Base-by-base conservation (phyloP, 1,140 invertebrate genomes). In the Chlorops oryzae region DNA sequence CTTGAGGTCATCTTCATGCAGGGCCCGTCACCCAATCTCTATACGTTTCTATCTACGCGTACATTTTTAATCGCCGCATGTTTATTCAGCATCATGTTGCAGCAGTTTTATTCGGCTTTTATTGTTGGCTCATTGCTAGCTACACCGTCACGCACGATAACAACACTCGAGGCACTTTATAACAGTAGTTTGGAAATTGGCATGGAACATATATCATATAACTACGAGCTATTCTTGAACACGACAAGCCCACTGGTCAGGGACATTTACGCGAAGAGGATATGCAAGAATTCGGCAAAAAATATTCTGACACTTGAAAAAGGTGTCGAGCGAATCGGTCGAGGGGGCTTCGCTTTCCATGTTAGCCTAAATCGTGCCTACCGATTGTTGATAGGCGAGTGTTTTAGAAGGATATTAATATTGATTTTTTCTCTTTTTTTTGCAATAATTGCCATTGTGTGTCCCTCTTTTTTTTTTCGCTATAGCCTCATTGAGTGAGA, bases 71-170 rank as follows among this genome's bases (percentile, higher is more conserved):
- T 59, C 20, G 70, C 74, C 1, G 63, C 78, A 12, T 76, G 81
- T 28, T 20, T 80, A 0, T 80, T 80, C 65, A 75, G 76, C 17
- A 60, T 79, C 39, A 56, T 81, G 34, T 52, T 80, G 12, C 78
- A 75, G 66, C 80, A 82, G 57, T 83, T 82, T 55, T 84, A 83
- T 63, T 79, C 78, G 0, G 81, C 80, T 3, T 80, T 74, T 57
- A 80, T 84, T 52, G 82, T 84, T 2, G 79, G 80, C 7, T 80
- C 75, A 3, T 62, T 84, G n/a, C 62, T 84, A 5, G 75, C 80
- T n/a, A 73, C 78, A 24, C 73, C 75, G 25, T 73, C 76, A 5
- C 70, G 70, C 25, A 77, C 72, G 28, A 80, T 84, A 15, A 77
- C 73, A 4, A 78, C 62, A 6, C 15, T 82, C 1, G 51, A 62